These are phyloP conservation scores for Conger conger DNA, from an alignment of 2,113 vertebrate species.

Conservation along the genomic window DNA sequence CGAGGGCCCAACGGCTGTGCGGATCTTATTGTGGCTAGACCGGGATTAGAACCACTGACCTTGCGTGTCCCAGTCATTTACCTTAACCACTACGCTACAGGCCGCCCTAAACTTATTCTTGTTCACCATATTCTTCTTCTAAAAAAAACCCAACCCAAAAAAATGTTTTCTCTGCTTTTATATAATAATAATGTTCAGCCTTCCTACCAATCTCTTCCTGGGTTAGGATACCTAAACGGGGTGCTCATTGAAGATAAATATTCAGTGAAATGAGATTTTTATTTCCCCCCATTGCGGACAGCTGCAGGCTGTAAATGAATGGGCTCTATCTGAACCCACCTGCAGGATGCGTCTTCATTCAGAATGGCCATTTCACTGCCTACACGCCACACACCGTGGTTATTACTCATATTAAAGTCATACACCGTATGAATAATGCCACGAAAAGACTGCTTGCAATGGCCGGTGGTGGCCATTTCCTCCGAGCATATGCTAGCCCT, in stretches of 20 bases:
- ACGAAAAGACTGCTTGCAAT: too few species aligned
- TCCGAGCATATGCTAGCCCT: neutral
- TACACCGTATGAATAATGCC: neutral
- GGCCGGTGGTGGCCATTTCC: neutral
- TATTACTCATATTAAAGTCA: neutral
- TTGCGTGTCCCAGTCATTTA: too few species aligned
- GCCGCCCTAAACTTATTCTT: too few species aligned
- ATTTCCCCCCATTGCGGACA: neutral
- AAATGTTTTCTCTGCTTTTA: neutral
- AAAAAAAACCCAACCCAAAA: neutral
- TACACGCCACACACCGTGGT: neutral
- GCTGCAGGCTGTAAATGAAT: neutral
- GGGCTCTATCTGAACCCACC: neutral
- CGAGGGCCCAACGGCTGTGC: too few species aligned
- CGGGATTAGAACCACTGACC: too few species aligned
- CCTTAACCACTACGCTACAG: too few species aligned
- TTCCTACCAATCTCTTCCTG: neutral
- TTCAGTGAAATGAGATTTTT: neutral
- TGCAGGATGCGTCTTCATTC: neutral
- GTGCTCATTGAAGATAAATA: neutral
- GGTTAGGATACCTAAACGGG: neutral
- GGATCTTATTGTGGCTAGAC: too few species aligned
- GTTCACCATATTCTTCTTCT: too few species aligned
- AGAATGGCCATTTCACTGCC: neutral
- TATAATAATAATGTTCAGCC: neutral